A percentile compares a stretch with the other conserved stretches of the same genome.
Conservation (phyloP, 2,113 vertebrate species). For the Lycaon pictus region DNA sequence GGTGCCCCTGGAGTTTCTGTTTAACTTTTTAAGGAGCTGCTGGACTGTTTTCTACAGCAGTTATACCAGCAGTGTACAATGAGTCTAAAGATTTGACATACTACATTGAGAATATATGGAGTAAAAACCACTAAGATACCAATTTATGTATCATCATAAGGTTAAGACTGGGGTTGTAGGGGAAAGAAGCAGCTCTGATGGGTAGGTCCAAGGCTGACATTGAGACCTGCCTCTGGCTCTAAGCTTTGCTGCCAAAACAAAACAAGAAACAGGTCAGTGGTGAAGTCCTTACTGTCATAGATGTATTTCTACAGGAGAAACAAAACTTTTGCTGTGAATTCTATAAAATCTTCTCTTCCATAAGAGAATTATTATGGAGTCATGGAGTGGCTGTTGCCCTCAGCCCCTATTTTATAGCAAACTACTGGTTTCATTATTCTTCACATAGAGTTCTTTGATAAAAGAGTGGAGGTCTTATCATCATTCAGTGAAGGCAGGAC, state of each 20-base stretch:
- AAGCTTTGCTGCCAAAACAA: not conserved
- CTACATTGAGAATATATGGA: not conserved
- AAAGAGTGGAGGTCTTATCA: not conserved
- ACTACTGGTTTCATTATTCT: not conserved
- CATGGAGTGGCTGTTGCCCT: not conserved
- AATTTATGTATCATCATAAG: rapidly evolving
- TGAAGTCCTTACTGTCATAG: not conserved
- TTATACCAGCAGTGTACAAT: not conserved
- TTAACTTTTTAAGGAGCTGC: not conserved
- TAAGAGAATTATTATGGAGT: not conserved
- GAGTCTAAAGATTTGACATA: rapidly evolving
- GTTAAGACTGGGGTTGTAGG: too few species aligned
- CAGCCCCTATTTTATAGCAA: not conserved
- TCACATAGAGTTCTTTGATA: too few species aligned
- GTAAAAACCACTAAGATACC: not conserved
- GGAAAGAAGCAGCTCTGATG: too few species aligned
- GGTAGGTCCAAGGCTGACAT: not conserved
- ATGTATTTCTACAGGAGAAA: not conserved
- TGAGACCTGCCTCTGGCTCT: not conserved
- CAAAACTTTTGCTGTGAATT: not conserved
- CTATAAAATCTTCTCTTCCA: not conserved
- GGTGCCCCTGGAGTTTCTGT: too few species aligned
- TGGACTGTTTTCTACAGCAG: not conserved
- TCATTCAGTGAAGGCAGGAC: not conserved
- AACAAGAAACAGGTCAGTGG: not conserved